A percentile compares a stretch with the other conserved stretches of the same genome.
Conservation (phyloP, 1,140 invertebrate genomes). For the Agrypnia vestita region DNA sequence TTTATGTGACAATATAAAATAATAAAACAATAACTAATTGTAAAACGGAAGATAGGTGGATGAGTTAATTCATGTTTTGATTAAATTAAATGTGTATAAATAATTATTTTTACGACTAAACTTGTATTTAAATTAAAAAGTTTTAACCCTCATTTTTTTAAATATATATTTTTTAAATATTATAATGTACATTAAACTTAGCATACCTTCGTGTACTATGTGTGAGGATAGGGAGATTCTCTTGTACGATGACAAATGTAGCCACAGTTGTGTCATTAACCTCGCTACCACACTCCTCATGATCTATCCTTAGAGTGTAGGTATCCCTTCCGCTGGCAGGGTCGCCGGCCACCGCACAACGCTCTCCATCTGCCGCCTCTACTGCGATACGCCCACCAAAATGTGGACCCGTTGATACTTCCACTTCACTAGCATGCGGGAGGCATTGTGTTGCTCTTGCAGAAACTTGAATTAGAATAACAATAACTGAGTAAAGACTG, state of each 20-base stretch:
- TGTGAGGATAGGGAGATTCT: conserved; percentile 85
- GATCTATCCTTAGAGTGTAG: conserved; percentile 83
- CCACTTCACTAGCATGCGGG: conserved; percentile 83
- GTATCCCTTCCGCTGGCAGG: conserved; percentile 78
- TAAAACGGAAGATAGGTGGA: no score
- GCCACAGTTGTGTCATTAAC: conserved; percentile 82
- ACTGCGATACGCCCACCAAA: conserved; percentile 84
- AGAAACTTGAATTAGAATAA: conserved; percentile 75
- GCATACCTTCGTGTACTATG: conserved; percentile 81
- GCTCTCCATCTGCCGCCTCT: conserved; percentile 77
- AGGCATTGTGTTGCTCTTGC: conserved; percentile 83
- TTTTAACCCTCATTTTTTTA: no score
- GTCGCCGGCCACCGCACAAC: conserved; percentile 77
- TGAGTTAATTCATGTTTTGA: no score
- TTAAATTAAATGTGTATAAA: no score
- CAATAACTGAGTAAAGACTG: no score
- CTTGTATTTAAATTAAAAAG: no score
- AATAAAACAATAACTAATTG: no score
- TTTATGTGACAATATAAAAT: no score
- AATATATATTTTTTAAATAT: no score
- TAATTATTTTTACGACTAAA: no score
- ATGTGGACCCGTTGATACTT: conserved; percentile 85
- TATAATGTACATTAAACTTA: no score
- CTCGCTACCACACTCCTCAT: conserved; percentile 83
- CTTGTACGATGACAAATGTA: conserved; percentile 86